Conservation (phyloP, 1,140 invertebrate species). For the Akabosia matsudoensis region DNA sequence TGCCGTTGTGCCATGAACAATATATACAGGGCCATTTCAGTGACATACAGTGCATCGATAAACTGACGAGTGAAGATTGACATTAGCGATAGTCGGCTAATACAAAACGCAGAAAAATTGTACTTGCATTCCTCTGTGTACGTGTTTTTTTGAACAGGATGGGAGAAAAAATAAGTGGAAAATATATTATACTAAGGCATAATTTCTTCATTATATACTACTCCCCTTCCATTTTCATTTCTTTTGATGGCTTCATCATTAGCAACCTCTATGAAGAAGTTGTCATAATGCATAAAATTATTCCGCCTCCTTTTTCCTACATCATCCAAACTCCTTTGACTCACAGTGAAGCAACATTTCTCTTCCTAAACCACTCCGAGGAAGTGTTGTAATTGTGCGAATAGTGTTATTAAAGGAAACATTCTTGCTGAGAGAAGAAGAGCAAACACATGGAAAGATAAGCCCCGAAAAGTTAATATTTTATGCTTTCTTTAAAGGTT, state of each 20-base stretch:
- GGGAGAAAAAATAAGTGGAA: not conserved
- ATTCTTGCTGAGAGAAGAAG: not conserved
- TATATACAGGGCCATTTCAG: not conserved
- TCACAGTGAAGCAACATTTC: not conserved
- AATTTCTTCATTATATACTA: not conserved
- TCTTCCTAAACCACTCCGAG: not conserved
- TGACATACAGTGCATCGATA: not conserved
- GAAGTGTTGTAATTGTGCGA: not conserved
- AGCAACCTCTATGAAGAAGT: not conserved
- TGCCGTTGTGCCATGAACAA: too few relatives aligned
- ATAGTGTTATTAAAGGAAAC: not conserved
- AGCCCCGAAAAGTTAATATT: too few relatives aligned
- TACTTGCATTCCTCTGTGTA: not conserved
- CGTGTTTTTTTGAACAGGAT: not conserved
- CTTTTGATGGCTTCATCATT: slow-evolving; percentile 4
- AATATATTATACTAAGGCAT: not conserved
- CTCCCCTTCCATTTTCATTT: not conserved
- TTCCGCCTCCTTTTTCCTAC: not conserved
- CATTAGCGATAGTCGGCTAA: not conserved
- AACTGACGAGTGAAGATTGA: not conserved
- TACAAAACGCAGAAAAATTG: not conserved
- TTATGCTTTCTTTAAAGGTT: not conserved
- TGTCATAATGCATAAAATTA: not conserved
- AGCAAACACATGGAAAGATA: too few relatives aligned
- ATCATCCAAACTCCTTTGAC: not conserved